Evolutionary conservation across 2,888 invertebrate genomes (phyloP).

Genomic region (Brenthis hecate): DNA sequence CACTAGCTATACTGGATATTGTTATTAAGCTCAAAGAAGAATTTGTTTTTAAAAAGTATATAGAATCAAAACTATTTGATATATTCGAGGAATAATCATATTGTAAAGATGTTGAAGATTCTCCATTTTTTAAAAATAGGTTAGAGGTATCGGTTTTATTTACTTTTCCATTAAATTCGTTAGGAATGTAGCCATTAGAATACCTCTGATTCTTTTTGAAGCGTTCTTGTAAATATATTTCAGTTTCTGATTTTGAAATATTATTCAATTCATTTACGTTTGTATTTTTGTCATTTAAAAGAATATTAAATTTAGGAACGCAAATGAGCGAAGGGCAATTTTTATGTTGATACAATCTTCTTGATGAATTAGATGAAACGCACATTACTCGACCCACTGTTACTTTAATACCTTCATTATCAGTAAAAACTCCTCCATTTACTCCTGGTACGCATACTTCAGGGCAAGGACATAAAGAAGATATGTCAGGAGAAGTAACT

Average conservation of each 20-base stretch:
- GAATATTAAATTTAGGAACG: background rate
- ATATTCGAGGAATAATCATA: slow-evolving; percentile 5
- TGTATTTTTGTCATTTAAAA: background rate
- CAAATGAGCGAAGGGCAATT: background rate
- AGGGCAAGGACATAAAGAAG: slow-evolving; percentile 61
- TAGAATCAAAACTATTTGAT: slow-evolving; percentile 46
- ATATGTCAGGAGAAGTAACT: slow-evolving; percentile 67
- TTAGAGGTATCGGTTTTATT: background rate
- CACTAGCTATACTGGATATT: slow-evolving; percentile 33
- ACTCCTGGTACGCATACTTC: slow-evolving; percentile 62
- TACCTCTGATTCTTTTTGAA: background rate
- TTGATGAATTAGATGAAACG: slow-evolving; percentile 47
- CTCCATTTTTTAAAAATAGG: background rate
- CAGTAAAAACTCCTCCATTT: slow-evolving; percentile 58
- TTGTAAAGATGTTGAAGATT: background rate
- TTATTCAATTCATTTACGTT: background rate
- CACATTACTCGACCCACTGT: slow-evolving; percentile 61
- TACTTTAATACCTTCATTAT: slow-evolving; percentile 65
- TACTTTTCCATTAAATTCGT: background rate
- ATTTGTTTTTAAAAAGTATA: slow-evolving; percentile 48
- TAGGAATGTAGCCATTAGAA: too few species aligned
- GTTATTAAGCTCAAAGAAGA: slow-evolving; percentile 50
- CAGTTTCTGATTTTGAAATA: slow-evolving; percentile 23
- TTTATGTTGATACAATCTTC: slow-evolving; percentile 21
- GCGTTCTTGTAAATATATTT: background rate